These are phyloP conservation scores for Myotis daubentonii DNA, from an alignment of 2,797 vertebrate species.

Conservation along the genomic window DNA sequence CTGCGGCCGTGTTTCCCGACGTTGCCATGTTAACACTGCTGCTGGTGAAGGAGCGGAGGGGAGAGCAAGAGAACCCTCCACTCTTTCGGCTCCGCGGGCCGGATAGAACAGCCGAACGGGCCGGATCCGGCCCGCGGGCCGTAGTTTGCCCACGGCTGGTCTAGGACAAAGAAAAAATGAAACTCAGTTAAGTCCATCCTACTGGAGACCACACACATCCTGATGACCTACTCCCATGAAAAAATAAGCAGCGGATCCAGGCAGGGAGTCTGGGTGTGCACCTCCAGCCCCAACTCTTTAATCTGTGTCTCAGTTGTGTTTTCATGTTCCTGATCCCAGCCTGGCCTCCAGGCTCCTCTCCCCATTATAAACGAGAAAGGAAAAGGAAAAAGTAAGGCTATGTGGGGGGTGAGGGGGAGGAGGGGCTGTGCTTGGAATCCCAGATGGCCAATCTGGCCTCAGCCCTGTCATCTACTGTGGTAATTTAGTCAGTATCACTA, in stretches of 20 bases:
- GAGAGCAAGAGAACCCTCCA: too few species aligned
- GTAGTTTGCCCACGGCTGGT: too few species aligned
- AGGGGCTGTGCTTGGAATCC: not conserved
- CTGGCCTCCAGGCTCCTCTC: not conserved
- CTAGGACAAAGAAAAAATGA: not conserved
- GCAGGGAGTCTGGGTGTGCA: not conserved
- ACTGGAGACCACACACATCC: not conserved
- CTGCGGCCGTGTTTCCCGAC: too few species aligned
- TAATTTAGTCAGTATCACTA: not conserved
- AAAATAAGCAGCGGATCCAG: not conserved
- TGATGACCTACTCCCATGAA: not conserved
- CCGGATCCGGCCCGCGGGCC: too few species aligned
- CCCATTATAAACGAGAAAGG: not conserved
- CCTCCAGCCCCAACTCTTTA: not conserved
- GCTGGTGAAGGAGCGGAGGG: too few species aligned
- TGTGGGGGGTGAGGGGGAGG: accelerated
- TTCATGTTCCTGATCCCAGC: not conserved
- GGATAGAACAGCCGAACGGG: too few species aligned
- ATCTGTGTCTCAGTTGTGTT: not conserved
- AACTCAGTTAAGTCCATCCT: too few species aligned
- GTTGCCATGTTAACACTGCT: too few species aligned
- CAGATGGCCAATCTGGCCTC: not conserved
- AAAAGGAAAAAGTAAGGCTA: not conserved
- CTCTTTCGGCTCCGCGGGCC: too few species aligned
- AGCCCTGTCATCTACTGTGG: not conserved